phyloP scores from a whole-genome alignment of 1,140 invertebrate species.

The Papilio machaon region DNA sequence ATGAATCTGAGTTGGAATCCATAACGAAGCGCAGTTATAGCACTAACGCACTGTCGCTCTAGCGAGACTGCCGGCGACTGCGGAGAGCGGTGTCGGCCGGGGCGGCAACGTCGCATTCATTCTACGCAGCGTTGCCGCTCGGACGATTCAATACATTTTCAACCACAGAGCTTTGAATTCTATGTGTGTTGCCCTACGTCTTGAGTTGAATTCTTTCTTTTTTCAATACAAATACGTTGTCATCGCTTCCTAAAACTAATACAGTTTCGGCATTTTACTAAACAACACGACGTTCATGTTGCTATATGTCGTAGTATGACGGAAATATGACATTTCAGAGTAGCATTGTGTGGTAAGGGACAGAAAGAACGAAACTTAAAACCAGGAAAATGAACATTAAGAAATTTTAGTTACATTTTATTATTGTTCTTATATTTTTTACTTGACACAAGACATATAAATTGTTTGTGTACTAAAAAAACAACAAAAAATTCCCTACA shows the following conservation, averaged over 20 bases:
- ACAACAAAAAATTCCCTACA: too few relatives aligned
- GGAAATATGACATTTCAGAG: neutral
- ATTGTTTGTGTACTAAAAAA: too few relatives aligned
- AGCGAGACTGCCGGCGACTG: constrained; percentile 71
- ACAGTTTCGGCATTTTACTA: neutral
- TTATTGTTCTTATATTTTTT: too few relatives aligned
- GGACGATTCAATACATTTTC: constrained; percentile 16
- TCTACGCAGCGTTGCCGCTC: constrained; percentile 55
- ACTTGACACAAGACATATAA: too few relatives aligned
- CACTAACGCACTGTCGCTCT: constrained; percentile 54
- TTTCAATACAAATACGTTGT: neutral
- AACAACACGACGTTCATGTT: too few relatives aligned
- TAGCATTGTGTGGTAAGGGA: neutral
- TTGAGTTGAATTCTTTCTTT: neutral
- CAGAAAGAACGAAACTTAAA: too few relatives aligned
- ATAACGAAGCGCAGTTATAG: constrained; percentile 44
- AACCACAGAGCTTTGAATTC: constrained; percentile 8
- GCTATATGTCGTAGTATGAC: neutral
- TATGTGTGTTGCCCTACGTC: neutral
- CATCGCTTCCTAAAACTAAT: neutral
- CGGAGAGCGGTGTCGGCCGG: constrained; percentile 62
- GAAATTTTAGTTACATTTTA: too few relatives aligned
- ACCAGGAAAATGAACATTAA: too few relatives aligned
- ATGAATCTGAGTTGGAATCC: constrained; percentile 69
- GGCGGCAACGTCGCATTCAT: constrained; percentile 64